Percentiles rank a stretch among this genome's conserved stretches.
Evolutionary conservation across 23 tunicate species (phyloP).

Genomic region (Styela plicata): DNA sequence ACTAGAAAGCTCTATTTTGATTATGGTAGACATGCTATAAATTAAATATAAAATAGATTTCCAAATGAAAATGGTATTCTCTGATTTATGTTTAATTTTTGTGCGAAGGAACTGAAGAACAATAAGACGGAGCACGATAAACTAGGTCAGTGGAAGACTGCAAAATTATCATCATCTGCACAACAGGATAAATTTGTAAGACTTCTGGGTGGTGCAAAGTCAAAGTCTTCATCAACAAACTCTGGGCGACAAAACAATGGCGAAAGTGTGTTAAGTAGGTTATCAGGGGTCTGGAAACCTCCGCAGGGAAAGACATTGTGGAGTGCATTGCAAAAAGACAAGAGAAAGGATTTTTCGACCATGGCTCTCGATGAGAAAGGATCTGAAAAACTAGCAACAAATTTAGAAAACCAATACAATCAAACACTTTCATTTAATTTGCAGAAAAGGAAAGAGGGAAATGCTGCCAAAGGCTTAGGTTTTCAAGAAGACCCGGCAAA

Average conservation of each 20-base stretch:
- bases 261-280: conserved; percentile 2
- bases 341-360: conserved; percentile 13
- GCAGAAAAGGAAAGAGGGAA: conserved; percentile 48
- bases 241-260: neutral
- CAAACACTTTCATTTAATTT: conserved; percentile 37
- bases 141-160: conserved; percentile 40
- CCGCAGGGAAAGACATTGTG: conserved; percentile 9
- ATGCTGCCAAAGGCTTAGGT: conserved; percentile 45
- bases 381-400: conserved; percentile 9
- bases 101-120: too few relatives aligned
- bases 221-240: neutral
- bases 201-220: conserved; percentile 35
- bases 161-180: conserved; percentile 5
- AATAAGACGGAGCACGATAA: neutral
- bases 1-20: too few relatives aligned
- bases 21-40: too few relatives aligned
- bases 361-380: conserved; percentile 24
- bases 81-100: too few relatives aligned
- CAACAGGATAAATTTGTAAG: conserved; percentile 38
- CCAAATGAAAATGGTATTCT: too few relatives aligned
- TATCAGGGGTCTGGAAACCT: conserved; percentile 28
- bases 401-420: conserved; percentile 33
- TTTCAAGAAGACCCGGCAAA: conserved; percentile 49
- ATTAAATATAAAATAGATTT: too few relatives aligned
- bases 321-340: neutral